Percentiles rank a stretch among this genome's conserved stretches.
Evolutionary conservation across 2,113 vertebrate genomes (phyloP).

Genomic region (Limanda limanda): DNA sequence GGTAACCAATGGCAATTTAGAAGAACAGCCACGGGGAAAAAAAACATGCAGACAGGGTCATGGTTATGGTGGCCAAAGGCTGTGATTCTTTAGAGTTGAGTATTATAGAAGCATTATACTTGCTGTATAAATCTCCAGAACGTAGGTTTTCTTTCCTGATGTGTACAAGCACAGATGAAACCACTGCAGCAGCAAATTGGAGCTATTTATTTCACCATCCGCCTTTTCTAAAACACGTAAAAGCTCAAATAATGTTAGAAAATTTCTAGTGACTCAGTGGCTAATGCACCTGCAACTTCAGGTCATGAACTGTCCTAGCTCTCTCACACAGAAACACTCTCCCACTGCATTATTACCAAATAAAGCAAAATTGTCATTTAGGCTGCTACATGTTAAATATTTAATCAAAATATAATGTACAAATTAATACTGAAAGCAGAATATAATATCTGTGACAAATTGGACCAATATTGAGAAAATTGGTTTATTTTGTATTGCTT

Average conservation of each 20-base stretch:
- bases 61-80: constrained; percentile 23
- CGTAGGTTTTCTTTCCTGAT: not conserved
- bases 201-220: constrained; percentile 18
- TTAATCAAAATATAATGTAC: not conserved
- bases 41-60: constrained; percentile 22
- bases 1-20: constrained; percentile 46
- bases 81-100: constrained; percentile 24
- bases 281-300: constrained; percentile 5
- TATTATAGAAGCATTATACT: constrained; percentile 1
- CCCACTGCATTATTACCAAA: constrained; percentile 9
- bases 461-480: too few species aligned
- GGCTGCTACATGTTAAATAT: not conserved
- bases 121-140: constrained; percentile 14
- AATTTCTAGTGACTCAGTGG: constrained; percentile 3
- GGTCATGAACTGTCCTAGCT: not conserved
- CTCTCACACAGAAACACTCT: not conserved
- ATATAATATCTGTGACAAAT: not conserved
- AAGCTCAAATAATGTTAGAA: constrained; percentile 25
- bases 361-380: constrained; percentile 11
- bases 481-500: not conserved
- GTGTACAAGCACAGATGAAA: constrained; percentile 15
- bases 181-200: not conserved
- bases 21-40: constrained; percentile 32
- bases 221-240: not conserved
- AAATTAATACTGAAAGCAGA: constrained; percentile 3